Base-by-base conservation (phyloP, 2,797 vertebrate genomes). In the Galagoides demidoff region DNA sequence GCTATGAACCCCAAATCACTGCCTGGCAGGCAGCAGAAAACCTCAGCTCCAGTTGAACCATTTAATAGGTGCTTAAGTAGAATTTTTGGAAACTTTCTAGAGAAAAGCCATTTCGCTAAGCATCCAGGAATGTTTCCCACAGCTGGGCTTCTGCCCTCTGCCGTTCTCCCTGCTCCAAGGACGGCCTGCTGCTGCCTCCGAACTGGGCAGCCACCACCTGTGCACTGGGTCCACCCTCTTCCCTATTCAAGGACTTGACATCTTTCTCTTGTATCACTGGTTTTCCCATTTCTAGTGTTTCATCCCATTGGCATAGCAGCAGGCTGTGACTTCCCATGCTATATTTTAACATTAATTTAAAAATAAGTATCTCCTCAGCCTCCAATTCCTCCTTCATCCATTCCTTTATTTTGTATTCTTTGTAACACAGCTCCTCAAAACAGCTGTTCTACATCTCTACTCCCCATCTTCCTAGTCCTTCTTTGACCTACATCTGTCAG, bases 11-110 rank as follows among this genome's bases (percentile, higher is more conserved):
- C 64, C 74, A 37, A 90, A 61, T 85, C 61, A 70, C 45, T 76
- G 55, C 37, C 55, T 79, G 85, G 87, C 76, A 77, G 90, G 45
- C 61, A 89, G 37, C 39, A 61, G 34, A 89, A 85, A 89, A 57
- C 63, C 64, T 78, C 34, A 85, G 49, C 64, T 59, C 63, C 87
- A 39, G 31, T 12, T 63, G 63, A 95, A 64, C 61, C 45, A 45
- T 91, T 70, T 64, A 91, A 66, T 52, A 68, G 49, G 63, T 43
- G 27, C 66, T 86, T 77, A 82, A 61, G 45, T 49, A 83, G 90
- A 91, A 95, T 81, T 90, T 78, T 77, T 20, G 29, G 57, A 85
- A 86, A 63, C 68, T 78, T 94, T 78, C 43, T 77, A 88, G 39
- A 85, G 63, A 61, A 68, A 85, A 91, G 22, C 25, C 59, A 45